Evolutionary conservation across 2,113 vertebrate species (phyloP).

Genomic region (Sapayoa aenigma): DNA sequence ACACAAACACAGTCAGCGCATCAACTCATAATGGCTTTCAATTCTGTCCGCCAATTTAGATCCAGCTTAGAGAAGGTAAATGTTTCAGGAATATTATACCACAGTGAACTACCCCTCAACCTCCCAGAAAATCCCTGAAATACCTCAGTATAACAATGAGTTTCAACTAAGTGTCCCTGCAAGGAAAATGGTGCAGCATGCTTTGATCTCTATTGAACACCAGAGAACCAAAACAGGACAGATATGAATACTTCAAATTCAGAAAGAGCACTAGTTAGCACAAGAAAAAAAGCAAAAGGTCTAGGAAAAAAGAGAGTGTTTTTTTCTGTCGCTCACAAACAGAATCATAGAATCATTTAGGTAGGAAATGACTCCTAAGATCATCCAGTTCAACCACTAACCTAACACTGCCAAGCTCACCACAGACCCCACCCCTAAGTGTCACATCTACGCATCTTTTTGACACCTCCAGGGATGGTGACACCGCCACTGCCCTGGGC

Average conservation of each 20-base stretch:
- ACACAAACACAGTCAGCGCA: not conserved
- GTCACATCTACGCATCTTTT: not conserved
- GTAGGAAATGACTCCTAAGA: not conserved
- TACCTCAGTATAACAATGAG: not conserved
- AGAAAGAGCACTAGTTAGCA: not conserved
- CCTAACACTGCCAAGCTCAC: not conserved
- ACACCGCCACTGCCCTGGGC: no score
- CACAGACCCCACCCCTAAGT: not conserved
- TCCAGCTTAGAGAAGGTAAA: not conserved
- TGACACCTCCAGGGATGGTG: not conserved
- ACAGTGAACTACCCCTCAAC: not conserved
- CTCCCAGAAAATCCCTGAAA: not conserved
- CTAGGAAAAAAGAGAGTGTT: not conserved
- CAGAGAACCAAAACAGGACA: not conserved
- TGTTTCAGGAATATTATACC: not conserved
- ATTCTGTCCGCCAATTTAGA: not conserved
- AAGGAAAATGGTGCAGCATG: not conserved
- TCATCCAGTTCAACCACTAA: fast-evolving
- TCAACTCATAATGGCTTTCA: not conserved
- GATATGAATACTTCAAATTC: not conserved
- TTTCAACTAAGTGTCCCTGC: fast-evolving
- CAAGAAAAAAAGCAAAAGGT: not conserved
- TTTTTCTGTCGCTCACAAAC: not conserved
- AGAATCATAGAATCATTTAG: not conserved
- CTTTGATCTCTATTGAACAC: not conserved